Base-by-base conservation (phyloP, 2,113 vertebrate genomes). In the Elgaria multicarinata region DNA sequence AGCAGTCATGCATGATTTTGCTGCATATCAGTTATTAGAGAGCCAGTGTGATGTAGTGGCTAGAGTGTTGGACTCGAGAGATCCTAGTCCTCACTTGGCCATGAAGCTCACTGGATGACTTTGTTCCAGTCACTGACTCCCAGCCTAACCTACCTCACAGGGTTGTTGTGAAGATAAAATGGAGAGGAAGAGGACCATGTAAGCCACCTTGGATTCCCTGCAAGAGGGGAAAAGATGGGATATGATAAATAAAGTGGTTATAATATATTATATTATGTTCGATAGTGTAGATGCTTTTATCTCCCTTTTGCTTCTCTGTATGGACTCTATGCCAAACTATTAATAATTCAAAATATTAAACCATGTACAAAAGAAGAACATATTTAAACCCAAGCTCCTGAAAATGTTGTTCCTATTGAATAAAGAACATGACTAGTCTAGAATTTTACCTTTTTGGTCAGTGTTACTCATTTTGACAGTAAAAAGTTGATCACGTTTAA, bases 381-480 rank as follows among this genome's bases (percentile, higher is more conserved):
- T 39, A 31, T 44, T 42, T 86, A 44, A 13, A 39, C 26, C 76
- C 31, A 33, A 44, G 24, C 39, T 76, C 20, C 16, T 62, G 20
- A 62, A 67, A 67, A 20, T 64, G 53, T 31, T 77, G 24, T 66
- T 44, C 10, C 55, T 64, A 64, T 75, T 75, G 76, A 50, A 77
- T 50, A 31, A 36, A 80, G 18, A 66, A 22, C 36, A 33, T 36
- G 42, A 64, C 24, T 42, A 50, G 46, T 66, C 33, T 31, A 3
- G 36, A 77, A 22, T 79, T 18, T 53, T 36, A n/a, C n/a, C 22
- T 66, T 79, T 87, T 67, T 46, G 46, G 39, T 16, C 44, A 75
- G 67, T 46, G 44, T 31, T 28, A 36, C 44, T 8, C 79, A 31
- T 72, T 77, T 69, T 91, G 77, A 90, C 44, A 89, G 83, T 80